A percentile compares a stretch with the other conserved stretches of the same genome.
Evolutionary conservation across 2,113 vertebrate species (phyloP).

Genomic region (Anas platyrhynchos): DNA sequence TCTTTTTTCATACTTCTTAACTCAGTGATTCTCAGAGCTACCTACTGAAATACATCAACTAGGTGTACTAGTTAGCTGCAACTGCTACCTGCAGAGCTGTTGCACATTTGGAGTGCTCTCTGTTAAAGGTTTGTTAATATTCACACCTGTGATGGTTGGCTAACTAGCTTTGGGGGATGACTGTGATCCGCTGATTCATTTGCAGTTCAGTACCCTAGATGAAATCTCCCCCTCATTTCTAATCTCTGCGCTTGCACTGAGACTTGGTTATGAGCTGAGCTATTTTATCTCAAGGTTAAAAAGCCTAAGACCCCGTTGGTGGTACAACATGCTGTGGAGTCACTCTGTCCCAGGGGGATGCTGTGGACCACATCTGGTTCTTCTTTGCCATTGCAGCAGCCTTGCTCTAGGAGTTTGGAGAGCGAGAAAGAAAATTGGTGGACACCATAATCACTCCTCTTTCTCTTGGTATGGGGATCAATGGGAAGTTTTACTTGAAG

Average conservation of each 20-base stretch:
- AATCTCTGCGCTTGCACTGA: not conserved
- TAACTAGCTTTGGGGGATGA: not conserved
- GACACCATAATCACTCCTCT: not conserved
- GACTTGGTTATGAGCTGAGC: not conserved
- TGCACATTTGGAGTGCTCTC: not conserved
- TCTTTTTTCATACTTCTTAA: not conserved
- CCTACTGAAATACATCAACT: not conserved
- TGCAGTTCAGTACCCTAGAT: not conserved
- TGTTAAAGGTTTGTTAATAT: not conserved
- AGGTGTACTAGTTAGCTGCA: not conserved
- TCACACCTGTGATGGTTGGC: not conserved
- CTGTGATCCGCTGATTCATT: not conserved
- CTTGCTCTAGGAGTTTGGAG: not conserved
- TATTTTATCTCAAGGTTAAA: not conserved
- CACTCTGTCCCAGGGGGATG: rapidly evolving
- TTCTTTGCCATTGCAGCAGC: not conserved
- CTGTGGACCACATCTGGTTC: not conserved
- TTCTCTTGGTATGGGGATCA: not conserved
- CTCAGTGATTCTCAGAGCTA: not conserved
- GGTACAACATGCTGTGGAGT: not conserved
- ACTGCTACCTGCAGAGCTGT: not conserved
- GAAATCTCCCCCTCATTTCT: not conserved
- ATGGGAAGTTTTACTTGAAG: not conserved
- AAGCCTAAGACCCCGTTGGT: not conserved
- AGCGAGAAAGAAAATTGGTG: not conserved